Conservation (phyloP, 2,113 vertebrate species). For the Leptobrachium ailaonicum region DNA sequence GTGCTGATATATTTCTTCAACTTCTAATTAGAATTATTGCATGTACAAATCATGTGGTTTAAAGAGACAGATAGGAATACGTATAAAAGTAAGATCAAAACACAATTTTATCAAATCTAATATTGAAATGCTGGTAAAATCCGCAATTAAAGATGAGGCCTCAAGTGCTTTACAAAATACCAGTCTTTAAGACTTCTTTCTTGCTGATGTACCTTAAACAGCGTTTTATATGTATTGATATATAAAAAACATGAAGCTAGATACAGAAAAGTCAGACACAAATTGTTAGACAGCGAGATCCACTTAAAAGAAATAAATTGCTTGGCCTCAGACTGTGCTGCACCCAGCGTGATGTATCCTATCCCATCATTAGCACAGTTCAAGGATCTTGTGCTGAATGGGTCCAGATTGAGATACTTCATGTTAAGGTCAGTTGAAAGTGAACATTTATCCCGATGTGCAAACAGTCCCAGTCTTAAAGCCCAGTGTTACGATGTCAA, state of each 20-base stretch:
- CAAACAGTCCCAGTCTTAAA: constrained; percentile 18
- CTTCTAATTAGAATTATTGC: no score
- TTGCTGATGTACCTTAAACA: constrained; percentile 13
- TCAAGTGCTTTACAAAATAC: neutral
- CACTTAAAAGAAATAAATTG: constrained; percentile 43
- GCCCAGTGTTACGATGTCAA: constrained; percentile 11
- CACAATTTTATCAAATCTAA: no score
- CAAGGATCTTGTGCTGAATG: constrained; percentile 32
- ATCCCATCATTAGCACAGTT: constrained; percentile 46
- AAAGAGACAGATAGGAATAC: no score
- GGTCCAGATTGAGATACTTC: constrained; percentile 36
- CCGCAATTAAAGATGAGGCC: constrained; percentile 1
- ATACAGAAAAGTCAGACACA: constrained; percentile 25
- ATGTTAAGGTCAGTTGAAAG: constrained; percentile 46
- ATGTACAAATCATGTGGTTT: no score
- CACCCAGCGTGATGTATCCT: constrained; percentile 20
- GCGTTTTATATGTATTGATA: constrained; percentile 9
- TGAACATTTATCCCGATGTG: constrained; percentile 48
- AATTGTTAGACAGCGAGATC: constrained; percentile 36
- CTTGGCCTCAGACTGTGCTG: constrained; percentile 25
- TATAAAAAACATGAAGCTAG: constrained; percentile 32
- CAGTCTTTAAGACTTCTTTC: neutral
- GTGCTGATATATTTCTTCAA: no score
- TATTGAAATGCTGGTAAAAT: neutral
- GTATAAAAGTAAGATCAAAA: no score